Base-by-base conservation (phyloP, 2,113 vertebrate species). In the Nyctereutes procyonoides region DNA sequence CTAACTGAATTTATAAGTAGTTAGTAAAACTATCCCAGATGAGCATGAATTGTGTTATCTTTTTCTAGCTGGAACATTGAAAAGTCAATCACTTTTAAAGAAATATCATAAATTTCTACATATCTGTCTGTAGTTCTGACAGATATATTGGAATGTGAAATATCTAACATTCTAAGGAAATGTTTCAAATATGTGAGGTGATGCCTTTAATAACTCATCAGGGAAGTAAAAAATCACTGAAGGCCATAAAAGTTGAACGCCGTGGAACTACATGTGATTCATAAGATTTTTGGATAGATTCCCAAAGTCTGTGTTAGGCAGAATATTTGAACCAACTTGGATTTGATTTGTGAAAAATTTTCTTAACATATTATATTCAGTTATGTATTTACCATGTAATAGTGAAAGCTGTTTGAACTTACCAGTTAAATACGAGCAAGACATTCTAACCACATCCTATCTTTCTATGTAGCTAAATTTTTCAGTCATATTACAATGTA, bases 341-440 rank as follows among this genome's bases (percentile, higher is more conserved):
- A 73, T 96, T 91, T 96, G 6, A 93, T 90, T 83, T 93, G n/a
- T 95, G 76, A 90, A 93, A 80, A 77, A 5, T 67, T 88, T 95
- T 67, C 60, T 67, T 67, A 93, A 53, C 26, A 90, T 86, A n/a
- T 88, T 91, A 20, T 80, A 24, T 15, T n/a, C 2, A 35, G n/a
- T 88, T 94, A 62, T 35, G 12, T 63, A 77, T 94, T 95, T 97
- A 83, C 82, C 67, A 90, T 26, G 3, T 60, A 90, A 32, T 62
- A 93, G 43, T 82, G 65, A 63, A 92, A 69, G 12, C 89, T 94
- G 51, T 19, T 93, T 62, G 3, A 92, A 77, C 5, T 76, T 76
- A 35, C 4, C 3, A 56, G 30, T 51, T 86, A 82, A 94, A 94
- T 86, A 67, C 56, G 38, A 81, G 20, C 24, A 84, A 74, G 65